Percentiles rank a stretch among this genome's conserved stretches.
Conservation (phyloP, 2,888 invertebrate species). For the Ennomos erosarius region DNA sequence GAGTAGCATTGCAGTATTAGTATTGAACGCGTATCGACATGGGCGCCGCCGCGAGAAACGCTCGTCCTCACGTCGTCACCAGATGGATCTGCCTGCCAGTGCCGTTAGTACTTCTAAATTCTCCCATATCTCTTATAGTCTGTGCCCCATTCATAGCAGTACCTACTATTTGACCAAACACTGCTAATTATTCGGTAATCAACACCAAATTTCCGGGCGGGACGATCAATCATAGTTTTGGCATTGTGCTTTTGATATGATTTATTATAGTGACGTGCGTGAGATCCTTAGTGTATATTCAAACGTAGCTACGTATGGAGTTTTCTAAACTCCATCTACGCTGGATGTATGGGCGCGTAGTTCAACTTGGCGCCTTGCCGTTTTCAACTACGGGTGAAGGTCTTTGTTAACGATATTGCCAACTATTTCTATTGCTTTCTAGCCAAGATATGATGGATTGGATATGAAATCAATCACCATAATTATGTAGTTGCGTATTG, state of each 20-base stretch:
- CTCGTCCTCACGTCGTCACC: slow-evolving; percentile 79
- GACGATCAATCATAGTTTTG: slow-evolving; percentile 29
- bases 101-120: slow-evolving; percentile 66
- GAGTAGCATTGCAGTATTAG: slow-evolving; percentile 60
- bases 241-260: slow-evolving; percentile 27
- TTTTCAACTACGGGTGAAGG: slow-evolving; percentile 58
- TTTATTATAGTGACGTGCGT: slow-evolving; percentile 28
- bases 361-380: slow-evolving; percentile 64
- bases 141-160: slow-evolving; percentile 26
- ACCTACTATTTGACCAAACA: slow-evolving; percentile 10
- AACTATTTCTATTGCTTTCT: slow-evolving; percentile 63
- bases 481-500: background rate
- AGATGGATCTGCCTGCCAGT: slow-evolving; percentile 80
- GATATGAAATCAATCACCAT: slow-evolving; percentile 20
- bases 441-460: slow-evolving; percentile 56
- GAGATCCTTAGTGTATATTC: slow-evolving; percentile 18
- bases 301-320: slow-evolving; percentile 10
- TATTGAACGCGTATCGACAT: slow-evolving; percentile 74
- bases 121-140: too few relatives aligned
- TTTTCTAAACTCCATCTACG: slow-evolving; percentile 3
- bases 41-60: slow-evolving; percentile 80
- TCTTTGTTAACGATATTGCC: slow-evolving; percentile 61
- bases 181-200: slow-evolving; percentile 30
- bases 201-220: slow-evolving; percentile 34
- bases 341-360: slow-evolving; percentile 32